Evolutionary conservation across 30 jellyfish, hydroid and myxozoan genomes (phyloP).

Genomic region (Phacellophora camtschatica): DNA sequence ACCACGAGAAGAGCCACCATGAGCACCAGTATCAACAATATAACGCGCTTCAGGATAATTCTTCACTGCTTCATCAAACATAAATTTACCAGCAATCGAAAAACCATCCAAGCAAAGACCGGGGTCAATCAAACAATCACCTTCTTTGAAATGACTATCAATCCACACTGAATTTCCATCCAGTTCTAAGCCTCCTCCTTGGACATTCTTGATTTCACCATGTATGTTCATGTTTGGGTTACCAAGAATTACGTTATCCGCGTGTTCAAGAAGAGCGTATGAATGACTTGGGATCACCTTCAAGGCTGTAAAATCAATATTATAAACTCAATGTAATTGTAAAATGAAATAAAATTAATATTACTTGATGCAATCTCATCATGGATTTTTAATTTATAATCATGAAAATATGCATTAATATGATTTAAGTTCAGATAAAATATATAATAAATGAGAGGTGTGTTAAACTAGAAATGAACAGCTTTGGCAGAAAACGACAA

Average conservation of each 20-base stretch:
- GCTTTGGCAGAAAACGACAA: no score
- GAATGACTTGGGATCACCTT: conserved; percentile 95
- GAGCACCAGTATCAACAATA: conserved; percentile 96
- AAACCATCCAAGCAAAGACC: conserved; percentile 84
- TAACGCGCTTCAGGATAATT: conserved; percentile 76
- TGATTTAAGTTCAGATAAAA: no score
- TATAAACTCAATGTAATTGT: no score
- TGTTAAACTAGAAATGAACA: no score
- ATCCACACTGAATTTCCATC: conserved; percentile 90
- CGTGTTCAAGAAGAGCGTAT: conserved; percentile 84
- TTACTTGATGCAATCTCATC: no score
- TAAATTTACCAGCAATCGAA: conserved; percentile 84
- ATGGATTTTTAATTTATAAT: no score
- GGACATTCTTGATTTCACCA: conserved; percentile 53
- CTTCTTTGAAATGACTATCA: conserved; percentile 72
- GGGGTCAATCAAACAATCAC: conserved; percentile 91
- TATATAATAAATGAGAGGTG: no score
- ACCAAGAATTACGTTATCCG: conserved; percentile 74
- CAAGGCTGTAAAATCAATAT: conserved; percentile 53
- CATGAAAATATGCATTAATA: no score
- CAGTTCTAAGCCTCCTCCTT: conserved; percentile 81
- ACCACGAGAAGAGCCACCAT: conserved; percentile 99
- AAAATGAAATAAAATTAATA: no score
- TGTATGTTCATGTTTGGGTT: conserved; percentile 82
- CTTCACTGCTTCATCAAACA: conserved; percentile 45